Conservation (phyloP, 2,888 invertebrate genomes). For the Sinelater perroti region DNA sequence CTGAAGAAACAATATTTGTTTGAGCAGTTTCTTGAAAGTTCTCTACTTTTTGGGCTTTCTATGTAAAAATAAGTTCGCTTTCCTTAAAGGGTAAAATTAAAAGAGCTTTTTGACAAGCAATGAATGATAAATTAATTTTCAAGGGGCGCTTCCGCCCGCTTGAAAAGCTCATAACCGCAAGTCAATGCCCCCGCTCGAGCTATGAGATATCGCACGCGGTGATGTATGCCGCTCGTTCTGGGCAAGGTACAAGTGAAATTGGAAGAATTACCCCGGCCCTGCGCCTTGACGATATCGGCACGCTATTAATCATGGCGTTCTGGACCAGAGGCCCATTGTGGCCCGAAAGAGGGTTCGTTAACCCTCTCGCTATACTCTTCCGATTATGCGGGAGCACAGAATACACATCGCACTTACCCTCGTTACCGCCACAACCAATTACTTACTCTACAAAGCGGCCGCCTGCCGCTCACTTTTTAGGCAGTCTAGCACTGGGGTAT, state of each 20-base stretch:
- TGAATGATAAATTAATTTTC: too few species aligned
- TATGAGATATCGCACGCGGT: too few species aligned
- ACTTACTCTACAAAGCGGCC: conserved; percentile 22
- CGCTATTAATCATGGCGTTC: conserved; percentile 51
- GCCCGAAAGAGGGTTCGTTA: conserved; percentile 45
- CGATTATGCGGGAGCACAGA: conserved; percentile 27
- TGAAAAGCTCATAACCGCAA: too few species aligned
- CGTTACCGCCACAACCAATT: conserved; percentile 16
- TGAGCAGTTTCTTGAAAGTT: too few species aligned
- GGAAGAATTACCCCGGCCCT: conserved; percentile 29
- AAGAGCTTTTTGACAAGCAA: too few species aligned
- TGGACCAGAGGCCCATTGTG: conserved; percentile 47
- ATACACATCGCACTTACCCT: conserved; percentile 25
- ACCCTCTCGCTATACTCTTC: conserved; percentile 36
- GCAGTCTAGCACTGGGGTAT: not conserved
- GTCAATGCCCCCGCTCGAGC: not conserved
- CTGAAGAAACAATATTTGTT: too few species aligned
- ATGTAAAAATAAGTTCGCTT: too few species aligned
- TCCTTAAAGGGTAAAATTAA: too few species aligned
- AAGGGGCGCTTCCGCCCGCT: too few species aligned
- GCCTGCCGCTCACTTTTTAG: conserved; percentile 4
- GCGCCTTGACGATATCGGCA: conserved; percentile 40
- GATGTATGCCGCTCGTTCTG: conserved; percentile 22
- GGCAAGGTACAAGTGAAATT: conserved; percentile 28
- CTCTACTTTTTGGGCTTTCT: too few species aligned